Evolutionary conservation across 2,888 invertebrate genomes (phyloP).

Genomic region (Nomada ruficornis): DNA sequence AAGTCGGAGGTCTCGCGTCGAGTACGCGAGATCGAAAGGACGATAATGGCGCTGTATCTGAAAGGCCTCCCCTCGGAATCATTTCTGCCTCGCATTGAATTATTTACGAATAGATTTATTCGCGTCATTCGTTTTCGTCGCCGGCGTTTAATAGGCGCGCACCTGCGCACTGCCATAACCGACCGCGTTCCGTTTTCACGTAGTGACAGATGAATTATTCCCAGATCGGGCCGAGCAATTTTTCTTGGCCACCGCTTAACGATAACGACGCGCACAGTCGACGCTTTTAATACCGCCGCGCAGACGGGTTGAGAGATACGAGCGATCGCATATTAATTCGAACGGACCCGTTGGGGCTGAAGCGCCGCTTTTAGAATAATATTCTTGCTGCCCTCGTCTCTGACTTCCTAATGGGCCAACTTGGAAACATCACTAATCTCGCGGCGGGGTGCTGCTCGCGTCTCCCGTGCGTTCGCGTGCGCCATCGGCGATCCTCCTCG

Average conservation of each 20-base stretch:
- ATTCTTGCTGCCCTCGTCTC: not conserved
- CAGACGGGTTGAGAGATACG: slow-evolving; percentile 30
- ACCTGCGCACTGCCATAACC: slow-evolving; percentile 34
- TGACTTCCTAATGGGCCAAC: slow-evolving; percentile 44
- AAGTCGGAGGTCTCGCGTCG: slow-evolving; percentile 24
- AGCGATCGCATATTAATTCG: slow-evolving; percentile 62
- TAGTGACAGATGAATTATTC: slow-evolving; percentile 59
- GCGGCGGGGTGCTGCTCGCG: slow-evolving; percentile 50
- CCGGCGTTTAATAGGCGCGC: slow-evolving; percentile 48
- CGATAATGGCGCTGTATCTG: slow-evolving; percentile 38
- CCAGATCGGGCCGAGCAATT: slow-evolving; percentile 52
- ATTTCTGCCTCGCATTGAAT: slow-evolving; percentile 14
- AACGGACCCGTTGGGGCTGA: slow-evolving; percentile 50
- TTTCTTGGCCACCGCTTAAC: slow-evolving; percentile 48
- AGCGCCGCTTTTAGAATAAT: slow-evolving; percentile 55
- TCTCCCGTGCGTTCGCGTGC: slow-evolving; percentile 32
- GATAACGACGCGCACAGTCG: slow-evolving; percentile 42
- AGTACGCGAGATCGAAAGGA: slow-evolving; percentile 1
- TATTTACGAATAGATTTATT: slow-evolving; percentile 50
- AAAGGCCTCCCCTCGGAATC: slow-evolving; percentile 11
- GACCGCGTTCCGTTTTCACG: slow-evolving; percentile 33
- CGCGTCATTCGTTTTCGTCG: slow-evolving; percentile 50
- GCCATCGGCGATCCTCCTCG: not conserved
- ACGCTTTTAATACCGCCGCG: slow-evolving; percentile 44
- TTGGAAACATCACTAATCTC: slow-evolving; percentile 61